phyloP scores from a whole-genome alignment of 1,140 invertebrate genomes.

The Daktulosphaira vitifoliae region DNA sequence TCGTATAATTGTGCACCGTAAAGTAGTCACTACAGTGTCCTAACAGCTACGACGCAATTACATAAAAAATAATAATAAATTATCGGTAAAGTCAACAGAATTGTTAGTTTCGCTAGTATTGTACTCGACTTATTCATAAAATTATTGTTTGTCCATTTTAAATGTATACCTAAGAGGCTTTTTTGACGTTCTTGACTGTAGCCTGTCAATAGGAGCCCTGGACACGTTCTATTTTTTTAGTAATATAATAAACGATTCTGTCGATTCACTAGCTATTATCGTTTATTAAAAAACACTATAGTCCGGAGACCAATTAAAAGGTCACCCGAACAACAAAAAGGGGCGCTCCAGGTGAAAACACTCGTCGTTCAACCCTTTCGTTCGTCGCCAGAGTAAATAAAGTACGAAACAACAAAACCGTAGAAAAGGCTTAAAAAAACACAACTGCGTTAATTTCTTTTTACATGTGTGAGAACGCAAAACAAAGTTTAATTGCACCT shows the following conservation, averaged over 20 bases:
- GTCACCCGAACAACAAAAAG: neutral
- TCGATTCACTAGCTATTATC: slow-evolving; percentile 17
- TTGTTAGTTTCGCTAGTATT: no score
- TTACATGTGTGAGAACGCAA: neutral
- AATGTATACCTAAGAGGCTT: no score
- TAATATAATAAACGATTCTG: slow-evolving; percentile 28
- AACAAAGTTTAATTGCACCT: neutral
- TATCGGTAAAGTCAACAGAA: no score
- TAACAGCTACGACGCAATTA: no score
- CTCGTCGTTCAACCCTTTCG: slow-evolving; percentile 75
- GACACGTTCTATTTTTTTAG: no score
- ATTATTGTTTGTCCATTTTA: no score
- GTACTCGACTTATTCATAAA: no score
- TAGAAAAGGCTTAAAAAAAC: neutral
- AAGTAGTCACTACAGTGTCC: no score
- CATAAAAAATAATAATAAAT: no score
- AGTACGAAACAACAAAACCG: slow-evolving; percentile 24
- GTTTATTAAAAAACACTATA: slow-evolving; percentile 11
- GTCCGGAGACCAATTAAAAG: slow-evolving; percentile 21
- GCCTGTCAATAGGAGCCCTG: slow-evolving; percentile 25
- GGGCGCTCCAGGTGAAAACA: slow-evolving; percentile 85
- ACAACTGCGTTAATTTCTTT: neutral
- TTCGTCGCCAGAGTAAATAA: slow-evolving; percentile 28
- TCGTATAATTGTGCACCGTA: no score
- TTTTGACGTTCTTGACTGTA: slow-evolving; percentile 19